Evolutionary conservation across 2,888 invertebrate species (phyloP).

Genomic region (Trachelus stipa): DNA sequence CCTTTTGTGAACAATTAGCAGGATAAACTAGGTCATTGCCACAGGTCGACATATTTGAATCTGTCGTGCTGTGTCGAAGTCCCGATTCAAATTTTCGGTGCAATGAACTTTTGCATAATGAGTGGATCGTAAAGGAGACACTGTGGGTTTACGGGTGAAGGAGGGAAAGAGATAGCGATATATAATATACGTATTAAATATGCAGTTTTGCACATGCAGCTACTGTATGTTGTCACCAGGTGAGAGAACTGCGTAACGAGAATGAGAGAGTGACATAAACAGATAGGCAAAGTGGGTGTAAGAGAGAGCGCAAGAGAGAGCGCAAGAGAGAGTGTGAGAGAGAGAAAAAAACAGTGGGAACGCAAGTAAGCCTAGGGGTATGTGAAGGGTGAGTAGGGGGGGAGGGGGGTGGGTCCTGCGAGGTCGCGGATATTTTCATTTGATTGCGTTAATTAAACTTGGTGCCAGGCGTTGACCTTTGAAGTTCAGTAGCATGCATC

Average conservation of each 20-base stretch:
- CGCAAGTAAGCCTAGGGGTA: not conserved
- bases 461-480: slow-evolving; percentile 54
- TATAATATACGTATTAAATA: not conserved
- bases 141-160: not conserved
- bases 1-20: not conserved
- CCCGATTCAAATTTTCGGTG: slow-evolving; percentile 53
- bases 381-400: not conserved
- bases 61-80: slow-evolving; percentile 37
- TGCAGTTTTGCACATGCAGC: no score
- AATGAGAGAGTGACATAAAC: not conserved
- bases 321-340: no score
- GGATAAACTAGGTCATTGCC: slow-evolving; percentile 59
- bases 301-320: no score
- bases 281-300: no score
- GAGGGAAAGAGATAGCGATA: not conserved
- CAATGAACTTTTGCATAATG: slow-evolving; percentile 63
- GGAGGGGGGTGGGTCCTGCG: slow-evolving; percentile 15
- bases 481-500: slow-evolving; percentile 50
- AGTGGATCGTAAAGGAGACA: slow-evolving; percentile 31
- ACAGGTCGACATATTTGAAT: slow-evolving; percentile 38
- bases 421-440: slow-evolving; percentile 59
- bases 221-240: no score
- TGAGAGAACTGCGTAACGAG: not conserved
- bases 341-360: not conserved
- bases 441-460: slow-evolving; percentile 59